A percentile compares a stretch with the other conserved stretches of the same genome.
Evolutionary conservation across 2,888 invertebrate species (phyloP).

Genomic region (Eristalinus sepulchralis): DNA sequence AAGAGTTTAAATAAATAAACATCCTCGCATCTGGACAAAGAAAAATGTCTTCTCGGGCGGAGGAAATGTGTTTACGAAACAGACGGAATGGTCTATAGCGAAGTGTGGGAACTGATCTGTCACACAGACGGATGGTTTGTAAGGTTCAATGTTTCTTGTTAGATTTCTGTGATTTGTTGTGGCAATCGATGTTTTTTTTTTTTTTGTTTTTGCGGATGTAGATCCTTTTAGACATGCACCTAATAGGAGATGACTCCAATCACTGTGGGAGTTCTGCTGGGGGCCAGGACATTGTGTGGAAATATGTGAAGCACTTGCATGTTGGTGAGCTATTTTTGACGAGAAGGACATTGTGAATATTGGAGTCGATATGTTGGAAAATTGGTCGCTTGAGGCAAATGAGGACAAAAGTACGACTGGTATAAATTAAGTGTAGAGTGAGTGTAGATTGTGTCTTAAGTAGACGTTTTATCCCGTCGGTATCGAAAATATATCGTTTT

Average conservation of each 20-base stretch:
- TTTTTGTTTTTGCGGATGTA: neutral
- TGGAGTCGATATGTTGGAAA: too few species aligned
- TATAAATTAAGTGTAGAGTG: too few species aligned
- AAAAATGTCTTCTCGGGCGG: neutral
- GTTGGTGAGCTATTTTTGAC: too few species aligned
- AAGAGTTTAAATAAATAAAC: constrained; percentile 55
- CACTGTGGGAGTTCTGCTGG: neutral
- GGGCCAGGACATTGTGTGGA: neutral
- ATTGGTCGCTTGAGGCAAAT: too few species aligned
- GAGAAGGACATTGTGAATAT: too few species aligned
- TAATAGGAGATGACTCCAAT: neutral
- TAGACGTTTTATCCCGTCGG: too few species aligned
- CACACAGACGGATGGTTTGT: neutral
- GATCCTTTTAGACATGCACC: neutral
- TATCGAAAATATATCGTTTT: too few species aligned
- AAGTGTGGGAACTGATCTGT: constrained; percentile 12
- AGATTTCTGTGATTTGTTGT: neutral
- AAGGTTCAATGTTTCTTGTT: constrained; percentile 2
- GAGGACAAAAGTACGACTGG: too few species aligned
- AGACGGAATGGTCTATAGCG: neutral
- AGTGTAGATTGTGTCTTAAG: too few species aligned
- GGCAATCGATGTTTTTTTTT: neutral
- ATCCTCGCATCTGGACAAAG: constrained; percentile 39
- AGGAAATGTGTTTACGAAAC: constrained; percentile 21
- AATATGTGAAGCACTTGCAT: too few species aligned